Conservation (phyloP, 2,888 invertebrate species). For the Mimachlamys varia region DNA sequence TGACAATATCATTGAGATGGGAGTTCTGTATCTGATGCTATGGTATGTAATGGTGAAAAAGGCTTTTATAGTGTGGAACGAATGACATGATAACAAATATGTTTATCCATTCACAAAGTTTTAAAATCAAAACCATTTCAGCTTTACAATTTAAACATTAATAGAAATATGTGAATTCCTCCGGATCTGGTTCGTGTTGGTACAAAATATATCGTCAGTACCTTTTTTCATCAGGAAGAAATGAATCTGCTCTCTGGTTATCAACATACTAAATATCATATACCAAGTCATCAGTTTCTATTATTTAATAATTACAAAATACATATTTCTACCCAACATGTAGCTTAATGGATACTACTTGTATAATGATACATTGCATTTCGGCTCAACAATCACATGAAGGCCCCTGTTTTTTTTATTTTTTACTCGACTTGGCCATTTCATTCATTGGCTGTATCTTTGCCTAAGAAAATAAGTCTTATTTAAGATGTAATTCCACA, state of each 20-base stretch:
- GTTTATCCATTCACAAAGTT: not conserved
- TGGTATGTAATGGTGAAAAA: slow-evolving; percentile 12
- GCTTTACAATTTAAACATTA: not conserved
- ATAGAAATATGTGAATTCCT: not conserved
- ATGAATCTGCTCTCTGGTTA: not conserved
- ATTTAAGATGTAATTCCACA: slow-evolving; percentile 33
- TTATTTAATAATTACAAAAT: not conserved
- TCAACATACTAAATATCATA: not conserved
- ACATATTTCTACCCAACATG: not conserved
- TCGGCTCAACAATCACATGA: not conserved
- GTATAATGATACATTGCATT: not conserved
- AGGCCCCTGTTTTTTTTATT: not conserved
- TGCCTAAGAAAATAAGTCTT: slow-evolving; percentile 5
- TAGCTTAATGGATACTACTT: not conserved
- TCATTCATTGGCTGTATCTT: not conserved
- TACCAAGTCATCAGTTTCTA: not conserved
- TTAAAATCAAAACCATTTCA: slow-evolving; percentile 10
- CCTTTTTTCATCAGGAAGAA: not conserved
- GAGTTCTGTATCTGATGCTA: not conserved
- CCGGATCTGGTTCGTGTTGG: not conserved
- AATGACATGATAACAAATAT: slow-evolving; percentile 21
- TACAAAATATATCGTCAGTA: not conserved
- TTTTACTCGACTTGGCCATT: not conserved
- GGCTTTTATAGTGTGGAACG: slow-evolving; percentile 9
- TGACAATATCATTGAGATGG: not conserved